A percentile compares a stretch with the other conserved stretches of the same genome.
Conservation (phyloP, 2,113 vertebrate genomes). For the Lophura nycthemera region DNA sequence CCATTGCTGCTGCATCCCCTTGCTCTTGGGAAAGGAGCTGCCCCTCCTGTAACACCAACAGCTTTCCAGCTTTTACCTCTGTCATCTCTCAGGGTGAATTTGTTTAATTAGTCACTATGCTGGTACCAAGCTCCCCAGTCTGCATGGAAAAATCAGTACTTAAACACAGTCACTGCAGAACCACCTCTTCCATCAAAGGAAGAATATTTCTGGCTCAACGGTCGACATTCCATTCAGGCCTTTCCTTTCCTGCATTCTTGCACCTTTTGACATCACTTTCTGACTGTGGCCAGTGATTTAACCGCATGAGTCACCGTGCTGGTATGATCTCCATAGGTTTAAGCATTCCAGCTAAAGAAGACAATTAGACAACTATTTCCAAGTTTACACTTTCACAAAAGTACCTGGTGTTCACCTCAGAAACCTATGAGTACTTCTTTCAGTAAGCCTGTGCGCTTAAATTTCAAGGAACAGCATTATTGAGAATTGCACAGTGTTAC, state of each 20-base stretch:
- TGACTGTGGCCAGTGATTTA: neutral
- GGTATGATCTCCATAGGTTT: neutral
- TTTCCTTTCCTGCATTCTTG: constrained; percentile 41
- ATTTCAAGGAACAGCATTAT: accelerated
- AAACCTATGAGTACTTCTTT: neutral
- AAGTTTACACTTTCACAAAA: neutral
- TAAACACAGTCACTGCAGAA: constrained; percentile 1
- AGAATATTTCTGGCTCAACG: constrained; percentile 11
- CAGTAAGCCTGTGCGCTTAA: neutral
- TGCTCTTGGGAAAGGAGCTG: neutral
- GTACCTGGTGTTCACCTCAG: neutral
- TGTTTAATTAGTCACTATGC: neutral
- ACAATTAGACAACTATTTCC: neutral
- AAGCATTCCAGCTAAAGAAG: neutral
- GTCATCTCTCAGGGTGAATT: neutral
- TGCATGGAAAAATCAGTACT: neutral
- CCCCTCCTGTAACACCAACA: constrained; percentile 40
- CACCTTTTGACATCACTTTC: neutral
- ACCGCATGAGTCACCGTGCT: neutral
- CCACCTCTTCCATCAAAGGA: neutral
- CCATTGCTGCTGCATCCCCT: neutral
- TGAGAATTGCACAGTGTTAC: accelerated
- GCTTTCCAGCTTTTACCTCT: constrained; percentile 17
- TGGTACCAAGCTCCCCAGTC: neutral
- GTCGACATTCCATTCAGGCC: neutral